Evolutionary conservation across 2,113 vertebrate species (phyloP), one percentile per base, ranked within the genome.

Genomic region (Chaetura pelagica): DNA sequence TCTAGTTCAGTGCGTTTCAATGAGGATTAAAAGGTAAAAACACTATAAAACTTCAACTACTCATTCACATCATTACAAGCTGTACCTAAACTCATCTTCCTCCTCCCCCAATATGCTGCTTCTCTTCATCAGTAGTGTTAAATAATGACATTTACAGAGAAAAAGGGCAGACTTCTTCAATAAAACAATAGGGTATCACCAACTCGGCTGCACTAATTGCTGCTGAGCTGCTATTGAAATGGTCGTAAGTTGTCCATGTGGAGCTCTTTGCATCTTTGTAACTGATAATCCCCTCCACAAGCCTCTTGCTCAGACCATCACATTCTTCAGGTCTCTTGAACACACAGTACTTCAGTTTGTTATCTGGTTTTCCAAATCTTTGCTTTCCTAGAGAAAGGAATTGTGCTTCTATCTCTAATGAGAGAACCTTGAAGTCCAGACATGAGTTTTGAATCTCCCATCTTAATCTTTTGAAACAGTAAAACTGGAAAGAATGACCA

Each of bases 11-110:
- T 61, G 94, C 73, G 4, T 94, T 94, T 86, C 91, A 91, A 90
- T 88, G 82, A 62, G 77, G 88, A 92, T 96, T 95, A 95, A 96
- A 95, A 74, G 92, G 84, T 92, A 88, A 93, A 85, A 96, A 12
- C 63, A 32, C 84, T 90, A 63, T 9, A 9, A 68, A 87, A 73
- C 54, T 69, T 93, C 64, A 32, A 74, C 84, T 69, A 35, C 23
- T 48, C 48, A 57, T 63, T 85, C 72, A 16, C 30, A 92, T 76
- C 52, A 35, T 64, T 66, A 17, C 30, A 15, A 69, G 34, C 57
- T 29, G 1, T 34, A 77, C 64, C 63, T 86, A 51, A 16, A 42
- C 64, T 66, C 80, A 55, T 72, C 44, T 77, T 52, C 32, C 55
- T 86, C 52, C 49, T 52, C 61, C 44, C 54, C 26, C 40, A 29